These are phyloP conservation scores for Falco novaeseelandiae DNA, from an alignment of 2,797 vertebrate species.

Conservation along the genomic window DNA sequence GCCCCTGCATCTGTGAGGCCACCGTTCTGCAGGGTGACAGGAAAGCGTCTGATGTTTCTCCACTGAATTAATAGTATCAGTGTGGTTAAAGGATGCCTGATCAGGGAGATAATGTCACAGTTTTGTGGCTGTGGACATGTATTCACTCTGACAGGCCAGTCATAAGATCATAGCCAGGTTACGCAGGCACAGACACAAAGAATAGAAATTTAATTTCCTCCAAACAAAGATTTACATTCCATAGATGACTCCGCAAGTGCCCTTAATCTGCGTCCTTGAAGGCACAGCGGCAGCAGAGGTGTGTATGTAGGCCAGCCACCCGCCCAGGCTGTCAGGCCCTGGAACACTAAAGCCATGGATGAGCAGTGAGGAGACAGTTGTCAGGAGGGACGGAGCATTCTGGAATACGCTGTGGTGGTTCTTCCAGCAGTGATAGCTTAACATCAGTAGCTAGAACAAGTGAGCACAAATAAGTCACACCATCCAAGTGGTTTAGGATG, in stretches of 20 bases:
- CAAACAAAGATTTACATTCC: not conserved
- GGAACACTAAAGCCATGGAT: not conserved
- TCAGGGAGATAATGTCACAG: not conserved
- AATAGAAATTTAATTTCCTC: not conserved
- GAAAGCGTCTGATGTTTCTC: not conserved
- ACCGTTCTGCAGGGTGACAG: not conserved
- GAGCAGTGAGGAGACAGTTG: not conserved
- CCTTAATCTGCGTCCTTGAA: not conserved
- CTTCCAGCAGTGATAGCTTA: not conserved
- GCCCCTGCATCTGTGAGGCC: not conserved
- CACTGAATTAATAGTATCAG: not conserved
- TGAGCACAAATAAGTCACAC: not conserved
- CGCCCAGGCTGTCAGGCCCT: not conserved
- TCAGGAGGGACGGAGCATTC: not conserved
- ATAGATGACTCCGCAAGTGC: not conserved
- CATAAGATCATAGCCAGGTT: not conserved
- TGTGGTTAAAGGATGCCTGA: not conserved
- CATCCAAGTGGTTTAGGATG: not conserved
- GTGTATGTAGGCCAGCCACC: not conserved
- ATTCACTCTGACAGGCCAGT: not conserved
- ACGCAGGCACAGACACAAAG: not conserved
- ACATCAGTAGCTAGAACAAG: not conserved
- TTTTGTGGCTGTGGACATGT: not conserved
- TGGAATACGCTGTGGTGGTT: not conserved
- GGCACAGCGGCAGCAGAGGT: not conserved